Base-by-base conservation (phyloP, 2,888 invertebrate genomes). In the Norana najaformis region DNA sequence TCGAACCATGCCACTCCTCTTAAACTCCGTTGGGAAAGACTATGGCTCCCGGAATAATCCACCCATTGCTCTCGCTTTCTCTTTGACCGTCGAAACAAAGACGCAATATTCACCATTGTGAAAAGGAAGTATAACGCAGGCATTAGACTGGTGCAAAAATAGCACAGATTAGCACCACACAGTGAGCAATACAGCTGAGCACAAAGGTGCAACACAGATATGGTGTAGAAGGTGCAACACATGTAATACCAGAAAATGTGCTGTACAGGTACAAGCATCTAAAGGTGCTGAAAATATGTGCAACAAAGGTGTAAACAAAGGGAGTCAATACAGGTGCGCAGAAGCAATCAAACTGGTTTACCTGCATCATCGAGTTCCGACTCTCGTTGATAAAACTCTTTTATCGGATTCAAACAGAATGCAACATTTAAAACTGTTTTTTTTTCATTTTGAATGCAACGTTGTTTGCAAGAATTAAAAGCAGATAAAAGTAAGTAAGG, bases 311-410 rank as follows among this genome's bases (percentile, higher is more conserved):
- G 85, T 23, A 0, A 53, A 53, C 53, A 53, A 53, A 53, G 18
- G 37, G 37, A 36, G 35, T 34, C 6, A 11, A 37, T 2, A 8
- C 36, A 85, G 85, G 16, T 20, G 36, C 35, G 85, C 35, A 83
- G 34, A 36, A 36, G 16, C 35, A 36, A 36, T 35, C 23, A 36
- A 85, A 36, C 14, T 23, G 6, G 2, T 85, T 85, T 85, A 85
- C 85, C 85, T 85, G 85, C 0, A 1, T 85, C 85, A 4, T 85
- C 85, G 4, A 5, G 3, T 8, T 85, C 85, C 6, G 85, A 85
- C 35, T 85, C 35, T 85, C 85, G 85, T 37, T 85, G 85, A 85
- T 85, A 85, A 85, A 85, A 85, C 85, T 85, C 85, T 85, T 35
- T 85, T 23, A 85, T 85, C 85, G 34, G 37, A 85, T 35, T 85